Base-by-base conservation (phyloP, 2,888 invertebrate genomes). In the Lampropteryx suffumata region DNA sequence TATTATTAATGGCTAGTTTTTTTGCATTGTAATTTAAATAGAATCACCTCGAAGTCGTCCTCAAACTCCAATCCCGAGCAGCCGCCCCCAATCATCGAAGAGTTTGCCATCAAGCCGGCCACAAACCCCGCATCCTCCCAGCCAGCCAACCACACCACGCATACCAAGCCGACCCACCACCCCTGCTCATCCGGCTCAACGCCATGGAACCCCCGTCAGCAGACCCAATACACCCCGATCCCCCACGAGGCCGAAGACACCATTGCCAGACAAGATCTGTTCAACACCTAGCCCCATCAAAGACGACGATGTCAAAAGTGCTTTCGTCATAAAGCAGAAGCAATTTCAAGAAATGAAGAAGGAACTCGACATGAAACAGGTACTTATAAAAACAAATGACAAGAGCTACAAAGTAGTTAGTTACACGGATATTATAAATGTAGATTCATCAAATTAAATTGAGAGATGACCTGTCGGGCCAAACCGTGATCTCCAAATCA, bases 351-450 rank as follows among this genome's bases (percentile, higher is more conserved):
- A 49, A 12, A 64, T 89, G 79, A 90, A 89, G 59, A 89, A 80
- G 58, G 89, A 89, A 52, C 65, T 90, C n/a, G 89, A 90, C 64
- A 55, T 88, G 24, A 89, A 87, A 69, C 90, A 90, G 76, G 90
- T 89, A 21, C 11, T 7, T 13, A 12, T 2, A 17, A 3, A 17
- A 17, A 4, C 17, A 17, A 17, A 3, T 17, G n/a, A n/a, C n/a
- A n/a, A n/a, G n/a, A n/a, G n/a, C n/a, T n/a, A n/a, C n/a, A n/a
- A n/a, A n/a, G n/a, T n/a, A n/a, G n/a, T n/a, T n/a, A n/a, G n/a
- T 17, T 17, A 17, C 17, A 17, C 17, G 2, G 17, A 17, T 4
- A 17, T 17, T 17, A 17, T 4, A 17, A n/a, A n/a, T n/a, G n/a
- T n/a, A n/a, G n/a, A n/a, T n/a, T n/a, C n/a, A n/a, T n/a, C n/a